Conservation (phyloP, 1,140 invertebrate species). For the Drosophila nannoptera region DNA sequence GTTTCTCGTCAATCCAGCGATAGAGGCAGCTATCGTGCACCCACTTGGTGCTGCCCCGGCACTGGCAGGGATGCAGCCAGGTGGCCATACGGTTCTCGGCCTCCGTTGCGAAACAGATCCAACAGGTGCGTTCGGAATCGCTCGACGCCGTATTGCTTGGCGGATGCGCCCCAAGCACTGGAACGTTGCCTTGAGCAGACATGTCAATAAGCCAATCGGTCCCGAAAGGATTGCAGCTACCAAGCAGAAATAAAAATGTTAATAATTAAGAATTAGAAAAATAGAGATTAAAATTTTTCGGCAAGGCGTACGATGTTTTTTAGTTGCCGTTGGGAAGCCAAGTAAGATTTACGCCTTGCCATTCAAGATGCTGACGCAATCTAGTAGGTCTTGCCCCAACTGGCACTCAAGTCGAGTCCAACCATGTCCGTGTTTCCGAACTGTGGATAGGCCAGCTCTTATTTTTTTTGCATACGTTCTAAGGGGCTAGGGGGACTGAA, state of each 20-base stretch:
- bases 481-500: too few relatives aligned
- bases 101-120: slow-evolving; percentile 98
- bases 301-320: slow-evolving; percentile 19
- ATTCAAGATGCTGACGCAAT: too few relatives aligned
- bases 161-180: too few relatives aligned
- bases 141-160: background rate
- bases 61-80: slow-evolving; percentile 98
- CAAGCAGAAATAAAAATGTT: slow-evolving; percentile 7
- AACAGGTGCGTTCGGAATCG: slow-evolving; percentile 84
- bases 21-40: slow-evolving; percentile 96
- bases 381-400: too few relatives aligned
- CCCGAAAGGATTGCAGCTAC: slow-evolving; percentile 1
- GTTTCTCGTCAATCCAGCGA: slow-evolving; percentile 98
- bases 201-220: slow-evolving; percentile 9
- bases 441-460: too few relatives aligned
- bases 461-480: too few relatives aligned
- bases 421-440: too few relatives aligned
- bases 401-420: too few relatives aligned
- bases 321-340: background rate
- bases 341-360: too few relatives aligned
- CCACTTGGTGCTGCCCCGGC: slow-evolving; percentile 96
- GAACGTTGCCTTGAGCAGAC: background rate
- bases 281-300: slow-evolving; percentile 13
- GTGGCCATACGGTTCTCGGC: slow-evolving; percentile 91
- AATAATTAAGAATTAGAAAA: slow-evolving; percentile 15